Conservation (phyloP, 2,888 invertebrate genomes). For the Volucella zonaria region DNA sequence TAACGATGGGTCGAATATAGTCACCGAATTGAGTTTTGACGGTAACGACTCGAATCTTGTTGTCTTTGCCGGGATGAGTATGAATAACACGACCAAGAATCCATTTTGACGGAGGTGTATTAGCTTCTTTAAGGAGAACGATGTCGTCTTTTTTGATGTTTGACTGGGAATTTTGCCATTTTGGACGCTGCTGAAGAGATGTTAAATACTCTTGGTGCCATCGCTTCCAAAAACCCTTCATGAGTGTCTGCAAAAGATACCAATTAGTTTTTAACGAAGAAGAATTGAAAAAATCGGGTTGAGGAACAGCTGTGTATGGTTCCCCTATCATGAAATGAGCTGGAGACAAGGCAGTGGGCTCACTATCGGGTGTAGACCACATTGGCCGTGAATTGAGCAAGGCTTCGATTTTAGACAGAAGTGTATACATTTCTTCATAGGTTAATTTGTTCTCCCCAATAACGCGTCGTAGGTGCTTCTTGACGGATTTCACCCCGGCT, state of each 20-base stretch:
- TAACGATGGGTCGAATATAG: too few relatives aligned
- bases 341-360: slow-evolving; percentile 36
- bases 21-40: too few relatives aligned
- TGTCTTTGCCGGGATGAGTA: slow-evolving; percentile 21
- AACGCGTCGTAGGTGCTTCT: slow-evolving; percentile 44
- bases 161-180: slow-evolving; percentile 17
- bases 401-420: slow-evolving; percentile 59
- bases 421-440: slow-evolving; percentile 49
- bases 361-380: slow-evolving; percentile 35
- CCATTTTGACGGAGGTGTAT: slow-evolving; percentile 58
- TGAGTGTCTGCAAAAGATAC: too few relatives aligned
- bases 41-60: too few relatives aligned
- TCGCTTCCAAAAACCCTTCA: too few relatives aligned
- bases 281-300: background rate
- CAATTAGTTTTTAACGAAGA: too few relatives aligned
- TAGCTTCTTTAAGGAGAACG: slow-evolving; percentile 38
- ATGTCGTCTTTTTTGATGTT: slow-evolving; percentile 21
- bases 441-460: slow-evolving; percentile 31
- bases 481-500: slow-evolving; percentile 35
- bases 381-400: slow-evolving; percentile 51
- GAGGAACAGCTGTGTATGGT: background rate
- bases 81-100: slow-evolving; percentile 36
- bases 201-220: slow-evolving; percentile 16
- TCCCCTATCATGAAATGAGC: slow-evolving; percentile 49
- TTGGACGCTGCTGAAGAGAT: slow-evolving; percentile 27